phyloP scores from a whole-genome alignment of 30 jellyfish, hydroid and myxozoan species.

The Turritopsis dohrnii region DNA sequence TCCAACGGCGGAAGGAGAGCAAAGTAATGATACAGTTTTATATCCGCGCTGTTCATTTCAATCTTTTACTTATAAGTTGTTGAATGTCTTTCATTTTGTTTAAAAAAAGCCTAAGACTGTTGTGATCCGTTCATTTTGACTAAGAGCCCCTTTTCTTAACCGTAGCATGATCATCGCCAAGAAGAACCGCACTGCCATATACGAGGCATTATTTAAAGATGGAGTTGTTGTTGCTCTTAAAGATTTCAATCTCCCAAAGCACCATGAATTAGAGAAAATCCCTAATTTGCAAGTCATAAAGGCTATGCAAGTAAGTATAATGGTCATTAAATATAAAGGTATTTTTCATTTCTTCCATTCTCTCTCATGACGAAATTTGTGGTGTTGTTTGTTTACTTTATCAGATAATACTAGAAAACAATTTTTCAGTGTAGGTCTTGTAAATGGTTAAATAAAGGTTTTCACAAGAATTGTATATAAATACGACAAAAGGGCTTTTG shows the following conservation, averaged over 20 bases:
- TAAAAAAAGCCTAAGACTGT: neutral
- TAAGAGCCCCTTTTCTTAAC: neutral
- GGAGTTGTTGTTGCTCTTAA: conserved; percentile 86
- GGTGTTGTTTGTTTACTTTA: no score
- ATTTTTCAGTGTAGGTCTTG: no score
- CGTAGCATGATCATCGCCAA: conserved; percentile 76
- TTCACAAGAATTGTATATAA: no score
- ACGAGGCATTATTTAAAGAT: conserved; percentile 83
- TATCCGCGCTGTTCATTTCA: neutral
- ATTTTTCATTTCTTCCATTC: neutral
- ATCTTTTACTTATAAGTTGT: neutral
- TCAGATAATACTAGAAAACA: no score
- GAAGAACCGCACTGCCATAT: conserved; percentile 76
- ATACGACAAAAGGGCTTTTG: no score
- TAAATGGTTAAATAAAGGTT: no score
- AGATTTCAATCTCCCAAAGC: conserved; percentile 74
- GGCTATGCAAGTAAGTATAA: conserved; percentile 76
- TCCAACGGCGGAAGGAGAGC: conserved; percentile 5
- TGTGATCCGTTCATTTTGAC: neutral
- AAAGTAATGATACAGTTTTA: neutral
- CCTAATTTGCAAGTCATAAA: conserved; percentile 81
- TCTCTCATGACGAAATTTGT: no score
- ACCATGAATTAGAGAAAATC: conserved; percentile 56
- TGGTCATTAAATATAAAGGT: neutral
- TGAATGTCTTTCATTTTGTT: neutral